These are phyloP conservation scores for Sarcophaga carnaria DNA, from an alignment of 2,888 invertebrate species.

Conservation along the genomic window DNA sequence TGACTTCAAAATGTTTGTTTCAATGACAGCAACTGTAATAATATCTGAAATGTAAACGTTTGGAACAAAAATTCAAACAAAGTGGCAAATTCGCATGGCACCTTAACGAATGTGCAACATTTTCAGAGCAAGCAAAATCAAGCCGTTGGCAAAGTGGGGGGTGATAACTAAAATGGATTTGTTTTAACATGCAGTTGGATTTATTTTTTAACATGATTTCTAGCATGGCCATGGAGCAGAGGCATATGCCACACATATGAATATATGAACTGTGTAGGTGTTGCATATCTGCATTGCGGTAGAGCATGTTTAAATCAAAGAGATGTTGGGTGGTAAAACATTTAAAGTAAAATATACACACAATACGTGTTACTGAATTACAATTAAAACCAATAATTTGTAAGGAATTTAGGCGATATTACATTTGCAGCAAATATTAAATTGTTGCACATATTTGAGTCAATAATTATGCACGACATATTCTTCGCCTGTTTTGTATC, in stretches of 20 bases:
- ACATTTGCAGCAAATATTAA: too few species aligned
- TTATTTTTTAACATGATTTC: conserved; percentile 12
- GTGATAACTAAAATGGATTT: conserved; percentile 8
- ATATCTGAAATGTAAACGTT: conserved; percentile 36
- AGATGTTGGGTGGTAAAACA: background rate
- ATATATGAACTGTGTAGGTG: background rate
- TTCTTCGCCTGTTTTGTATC: too few species aligned
- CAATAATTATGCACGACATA: too few species aligned
- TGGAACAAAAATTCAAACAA: conserved; percentile 1
- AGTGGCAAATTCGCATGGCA: background rate
- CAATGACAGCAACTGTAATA: conserved; percentile 49
- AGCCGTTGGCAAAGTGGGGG: background rate
- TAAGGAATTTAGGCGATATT: too few species aligned
- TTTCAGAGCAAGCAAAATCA: background rate
- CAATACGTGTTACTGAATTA: background rate
- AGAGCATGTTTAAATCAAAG: conserved; percentile 18
- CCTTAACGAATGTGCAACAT: background rate
- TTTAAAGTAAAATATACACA: background rate
- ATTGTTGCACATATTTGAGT: too few species aligned
- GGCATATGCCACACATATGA: background rate
- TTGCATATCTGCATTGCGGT: conserved; percentile 47
- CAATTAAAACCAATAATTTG: background rate
- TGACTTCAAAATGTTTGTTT: conserved; percentile 38
- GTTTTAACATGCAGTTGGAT: conserved; percentile 36
- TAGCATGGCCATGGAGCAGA: background rate